phyloP scores from a whole-genome alignment of 2,113 vertebrate genomes.

The Heteronetta atricapilla region DNA sequence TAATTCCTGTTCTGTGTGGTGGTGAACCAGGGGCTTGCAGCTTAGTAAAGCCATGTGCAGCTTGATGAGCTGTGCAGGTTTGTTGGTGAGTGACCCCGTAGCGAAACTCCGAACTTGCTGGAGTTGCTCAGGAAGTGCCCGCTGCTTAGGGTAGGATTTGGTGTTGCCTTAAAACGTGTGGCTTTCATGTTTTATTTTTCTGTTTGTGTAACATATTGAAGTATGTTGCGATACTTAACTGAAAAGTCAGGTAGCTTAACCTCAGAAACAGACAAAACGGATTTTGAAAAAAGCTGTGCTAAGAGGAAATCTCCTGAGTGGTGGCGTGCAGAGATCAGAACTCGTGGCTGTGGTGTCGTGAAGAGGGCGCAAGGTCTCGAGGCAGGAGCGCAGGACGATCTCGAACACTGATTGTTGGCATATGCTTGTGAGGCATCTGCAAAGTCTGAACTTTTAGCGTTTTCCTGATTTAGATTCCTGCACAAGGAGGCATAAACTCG shows the following conservation, averaged over 20 bases:
- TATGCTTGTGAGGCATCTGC: conserved; percentile 20
- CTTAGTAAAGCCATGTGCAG: background rate
- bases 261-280: background rate
- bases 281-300: background rate
- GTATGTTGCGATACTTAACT: background rate
- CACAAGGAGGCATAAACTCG: background rate
- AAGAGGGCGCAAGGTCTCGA: background rate
- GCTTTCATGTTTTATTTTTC: background rate
- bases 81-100: background rate
- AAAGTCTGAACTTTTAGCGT: background rate
- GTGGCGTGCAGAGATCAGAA: background rate
- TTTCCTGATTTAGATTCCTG: background rate
- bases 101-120: background rate
- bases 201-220: background rate
- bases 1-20: background rate
- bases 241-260: background rate
- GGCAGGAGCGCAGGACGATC: background rate
- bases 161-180: background rate
- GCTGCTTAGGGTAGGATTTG: background rate
- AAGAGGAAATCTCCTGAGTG: background rate
- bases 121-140: background rate
- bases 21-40: background rate
- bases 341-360: background rate
- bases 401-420: background rate
- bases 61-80: background rate